These are phyloP conservation scores for Microtus montanus DNA, from an alignment of 2,113 vertebrate species.

Conservation along the genomic window DNA sequence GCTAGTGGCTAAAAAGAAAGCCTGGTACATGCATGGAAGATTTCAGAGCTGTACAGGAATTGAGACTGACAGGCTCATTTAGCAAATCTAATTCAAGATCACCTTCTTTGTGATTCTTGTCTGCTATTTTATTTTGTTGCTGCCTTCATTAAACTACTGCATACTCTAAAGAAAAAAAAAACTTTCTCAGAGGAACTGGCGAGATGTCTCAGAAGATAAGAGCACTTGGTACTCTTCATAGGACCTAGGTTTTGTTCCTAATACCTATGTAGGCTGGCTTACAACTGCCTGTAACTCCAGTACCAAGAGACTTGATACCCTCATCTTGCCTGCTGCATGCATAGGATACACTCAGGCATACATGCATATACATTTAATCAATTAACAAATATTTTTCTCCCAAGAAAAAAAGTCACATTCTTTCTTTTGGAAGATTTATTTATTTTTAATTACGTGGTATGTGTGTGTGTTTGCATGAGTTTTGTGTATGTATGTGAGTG, in stretches of 20 bases:
- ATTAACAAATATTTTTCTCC: neutral
- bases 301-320: neutral
- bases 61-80: neutral
- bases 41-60: neutral
- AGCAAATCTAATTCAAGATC: neutral
- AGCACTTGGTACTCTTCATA: neutral
- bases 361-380: neutral
- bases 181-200: neutral
- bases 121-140: constrained; percentile 18
- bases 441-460: neutral
- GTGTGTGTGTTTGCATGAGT: neutral
- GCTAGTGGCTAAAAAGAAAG: neutral
- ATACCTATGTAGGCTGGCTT: neutral
- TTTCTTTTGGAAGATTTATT: neutral
- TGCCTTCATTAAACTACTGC: constrained; percentile 36
- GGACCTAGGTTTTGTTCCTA: neutral
- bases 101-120: neutral
- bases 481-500: neutral
- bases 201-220: neutral
- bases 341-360: neutral
- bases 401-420: neutral
- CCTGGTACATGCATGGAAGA: neutral
- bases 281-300: neutral
- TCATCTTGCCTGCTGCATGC: neutral
- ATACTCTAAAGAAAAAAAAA: neutral